Evolutionary conservation across 2,113 vertebrate species (phyloP).

Genomic region (Amphiprion percula): DNA sequence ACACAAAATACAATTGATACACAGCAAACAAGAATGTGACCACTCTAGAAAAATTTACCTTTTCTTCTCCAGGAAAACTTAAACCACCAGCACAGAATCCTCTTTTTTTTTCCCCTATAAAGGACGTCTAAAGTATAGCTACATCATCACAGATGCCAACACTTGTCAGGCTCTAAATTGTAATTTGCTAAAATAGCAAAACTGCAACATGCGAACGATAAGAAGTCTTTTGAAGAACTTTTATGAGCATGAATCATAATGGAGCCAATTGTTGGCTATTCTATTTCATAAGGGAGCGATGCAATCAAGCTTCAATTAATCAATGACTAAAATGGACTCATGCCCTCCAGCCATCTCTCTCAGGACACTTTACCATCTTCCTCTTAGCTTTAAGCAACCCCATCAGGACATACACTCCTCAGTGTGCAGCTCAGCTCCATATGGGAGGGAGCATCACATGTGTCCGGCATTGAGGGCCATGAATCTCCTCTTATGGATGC

Average conservation of each 20-base stretch:
- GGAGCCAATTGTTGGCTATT: constrained; percentile 74
- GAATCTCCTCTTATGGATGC: constrained; percentile 79
- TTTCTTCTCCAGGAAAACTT: constrained; percentile 47
- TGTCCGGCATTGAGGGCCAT: constrained; percentile 74
- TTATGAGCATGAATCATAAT: constrained; percentile 78
- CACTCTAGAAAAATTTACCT: constrained; percentile 43
- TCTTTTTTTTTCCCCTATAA: constrained; percentile 10
- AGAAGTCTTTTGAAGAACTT: constrained; percentile 81
- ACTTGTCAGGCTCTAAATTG: constrained; percentile 52
- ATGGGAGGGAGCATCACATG: constrained; percentile 75
- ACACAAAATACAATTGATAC: constrained; percentile 19
- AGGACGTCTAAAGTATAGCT: constrained; percentile 43
- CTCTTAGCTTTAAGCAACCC: constrained; percentile 23
- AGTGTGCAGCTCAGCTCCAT: constrained; percentile 56
- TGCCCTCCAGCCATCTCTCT: constrained; percentile 69
- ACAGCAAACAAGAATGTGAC: constrained; percentile 53
- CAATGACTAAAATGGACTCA: constrained; percentile 78
- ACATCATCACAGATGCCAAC: constrained; percentile 57
- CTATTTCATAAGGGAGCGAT: constrained; percentile 73
- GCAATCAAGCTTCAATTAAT: constrained; percentile 83
- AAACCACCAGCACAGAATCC: constrained; percentile 26
- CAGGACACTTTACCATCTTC: constrained; percentile 63
- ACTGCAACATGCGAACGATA: constrained; percentile 59
- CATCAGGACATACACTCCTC: constrained; percentile 40
- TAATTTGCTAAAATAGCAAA: constrained; percentile 72